Conservation (phyloP, 2,888 invertebrate genomes). For the Mythimna impura region DNA sequence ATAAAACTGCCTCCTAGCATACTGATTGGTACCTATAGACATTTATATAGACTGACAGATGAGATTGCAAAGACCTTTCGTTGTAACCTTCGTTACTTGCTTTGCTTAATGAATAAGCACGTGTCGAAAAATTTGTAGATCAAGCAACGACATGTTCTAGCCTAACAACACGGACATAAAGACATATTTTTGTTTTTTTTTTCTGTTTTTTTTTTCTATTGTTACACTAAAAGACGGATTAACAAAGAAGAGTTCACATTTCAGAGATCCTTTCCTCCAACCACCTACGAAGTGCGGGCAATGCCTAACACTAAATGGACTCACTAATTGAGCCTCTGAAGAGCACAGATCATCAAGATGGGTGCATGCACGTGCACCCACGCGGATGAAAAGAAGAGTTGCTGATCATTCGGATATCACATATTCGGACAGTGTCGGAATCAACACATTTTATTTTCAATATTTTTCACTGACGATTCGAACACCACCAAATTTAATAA, state of each 20-base stretch:
- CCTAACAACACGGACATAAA: slow-evolving; percentile 19
- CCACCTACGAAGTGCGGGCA: slow-evolving; percentile 25
- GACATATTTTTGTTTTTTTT: neutral
- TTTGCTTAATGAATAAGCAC: neutral
- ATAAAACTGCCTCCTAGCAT: slow-evolving; percentile 6
- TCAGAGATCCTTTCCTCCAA: slow-evolving; percentile 51
- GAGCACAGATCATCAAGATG: slow-evolving; percentile 22
- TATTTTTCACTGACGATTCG: too few species aligned
- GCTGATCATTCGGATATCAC: too few species aligned
- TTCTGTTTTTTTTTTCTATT: neutral
- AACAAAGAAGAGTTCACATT: neutral
- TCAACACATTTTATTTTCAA: too few species aligned
- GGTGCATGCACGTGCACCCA: slow-evolving; percentile 28
- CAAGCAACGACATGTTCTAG: slow-evolving; percentile 9
- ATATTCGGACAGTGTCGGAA: too few species aligned
- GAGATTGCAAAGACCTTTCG: neutral
- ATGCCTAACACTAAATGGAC: slow-evolving; percentile 25
- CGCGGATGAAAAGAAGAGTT: slow-evolving; percentile 12
- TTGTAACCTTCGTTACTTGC: neutral
- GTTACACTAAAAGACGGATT: neutral
- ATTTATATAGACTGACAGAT: slow-evolving; percentile 17
- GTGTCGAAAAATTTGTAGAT: neutral
- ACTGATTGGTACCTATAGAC: slow-evolving; percentile 12
- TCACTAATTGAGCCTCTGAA: slow-evolving; percentile 43
- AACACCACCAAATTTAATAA: too few species aligned